Base-by-base conservation (phyloP, 2,113 vertebrate genomes). In the Tiliqua scincoides region DNA sequence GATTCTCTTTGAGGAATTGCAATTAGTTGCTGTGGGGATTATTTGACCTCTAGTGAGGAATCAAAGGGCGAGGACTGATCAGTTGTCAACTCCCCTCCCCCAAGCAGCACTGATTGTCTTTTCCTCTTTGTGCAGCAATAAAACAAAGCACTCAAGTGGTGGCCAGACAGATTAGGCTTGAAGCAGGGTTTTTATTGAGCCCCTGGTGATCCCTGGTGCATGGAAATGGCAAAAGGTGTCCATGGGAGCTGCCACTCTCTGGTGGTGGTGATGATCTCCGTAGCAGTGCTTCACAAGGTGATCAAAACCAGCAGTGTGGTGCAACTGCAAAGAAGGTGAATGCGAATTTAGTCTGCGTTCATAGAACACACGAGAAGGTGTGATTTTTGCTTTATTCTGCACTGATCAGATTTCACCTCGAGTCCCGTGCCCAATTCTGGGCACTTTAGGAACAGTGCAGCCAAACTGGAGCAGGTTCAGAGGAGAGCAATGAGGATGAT, bases 11-110 rank as follows among this genome's bases (percentile, higher is more conserved):
- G 90, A 93, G 91, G 84, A 85, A 91, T 91, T 65, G 61, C 59
- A 59, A 15, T 89, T 91, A 87, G 90, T 93, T 94, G 85, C 91
- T 93, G 93, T 88, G 83, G 88, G 93, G 93, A 94, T 90, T 73
- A 83, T 83, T 89, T 67, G 91, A 92, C 81, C 81, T 93, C 88
- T 91, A 72, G 76, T 89, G 85, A 84, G 79, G 79, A 89, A 54
- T 14, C 57, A 87, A 86, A 92, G 89, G 88, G 77, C 82, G 79
- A 86, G 70, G 90, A 30, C 40, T 84, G 79, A 79, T 91, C 54
- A 89, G 84, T 93, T 68, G 65, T 68, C 30, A 9, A 21, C 91
- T 83, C 85, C 79, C 52, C 57, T 90, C 90, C 88, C 85, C 90
- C 81, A 3, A 73, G 52, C 82, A 78, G 85, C 85, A 48, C 43